A percentile compares a stretch with the other conserved stretches of the same genome.
Evolutionary conservation across 2,113 vertebrate species (phyloP).

Genomic region (Gorsachius goisagi): DNA sequence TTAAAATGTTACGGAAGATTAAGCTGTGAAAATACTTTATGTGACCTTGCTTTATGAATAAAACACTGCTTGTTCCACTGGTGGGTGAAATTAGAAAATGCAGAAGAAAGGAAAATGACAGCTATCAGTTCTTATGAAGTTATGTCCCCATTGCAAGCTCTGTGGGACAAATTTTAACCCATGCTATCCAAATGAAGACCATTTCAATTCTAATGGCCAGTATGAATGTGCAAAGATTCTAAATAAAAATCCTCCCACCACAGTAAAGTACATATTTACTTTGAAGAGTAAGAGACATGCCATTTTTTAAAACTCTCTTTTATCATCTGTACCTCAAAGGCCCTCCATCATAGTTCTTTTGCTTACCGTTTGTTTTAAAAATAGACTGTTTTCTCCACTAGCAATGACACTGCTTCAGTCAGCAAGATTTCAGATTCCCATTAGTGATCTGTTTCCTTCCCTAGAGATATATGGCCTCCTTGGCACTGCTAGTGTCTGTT

Average conservation of each 20-base stretch:
- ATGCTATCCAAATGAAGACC: neutral
- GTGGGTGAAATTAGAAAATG: constrained; percentile 33
- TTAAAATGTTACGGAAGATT: constrained; percentile 32
- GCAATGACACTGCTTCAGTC: neutral
- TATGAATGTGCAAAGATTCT: neutral
- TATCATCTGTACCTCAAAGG: neutral
- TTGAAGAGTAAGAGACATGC: neutral
- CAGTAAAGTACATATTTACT: neutral
- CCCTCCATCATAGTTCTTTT: neutral
- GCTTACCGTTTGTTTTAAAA: neutral
- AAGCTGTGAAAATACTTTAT: constrained; percentile 15
- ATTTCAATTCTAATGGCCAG: neutral
- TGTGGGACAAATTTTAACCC: neutral
- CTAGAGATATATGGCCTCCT: neutral
- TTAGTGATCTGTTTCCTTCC: neutral
- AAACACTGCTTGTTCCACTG: neutral
- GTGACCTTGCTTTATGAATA: constrained; percentile 22
- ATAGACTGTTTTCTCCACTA: neutral
- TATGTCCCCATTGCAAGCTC: neutral
- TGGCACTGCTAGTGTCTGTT: neutral
- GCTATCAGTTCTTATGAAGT: neutral
- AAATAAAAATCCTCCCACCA: neutral
- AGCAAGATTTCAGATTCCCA: neutral
- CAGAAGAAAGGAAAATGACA: neutral
- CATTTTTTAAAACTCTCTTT: neutral